Base-by-base conservation (phyloP, 2,888 invertebrate genomes). In the Nephrotoma flavescens region DNA sequence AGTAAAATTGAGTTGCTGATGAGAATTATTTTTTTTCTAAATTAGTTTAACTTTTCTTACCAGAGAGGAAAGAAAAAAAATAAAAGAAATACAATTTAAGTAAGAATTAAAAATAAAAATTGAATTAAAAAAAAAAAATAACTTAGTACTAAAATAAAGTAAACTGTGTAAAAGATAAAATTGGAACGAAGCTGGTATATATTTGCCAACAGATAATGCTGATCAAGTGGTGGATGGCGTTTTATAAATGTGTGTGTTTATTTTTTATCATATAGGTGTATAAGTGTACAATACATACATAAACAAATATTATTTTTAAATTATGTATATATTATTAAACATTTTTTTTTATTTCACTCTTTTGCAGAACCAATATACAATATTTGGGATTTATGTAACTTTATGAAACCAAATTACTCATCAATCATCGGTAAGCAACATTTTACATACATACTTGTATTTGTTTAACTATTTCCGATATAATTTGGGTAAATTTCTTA, bases 101-200 rank as follows among this genome's bases (percentile, higher is more conserved):
- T 83, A 83, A 83, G 41, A 41, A 83, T 41, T 41, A 84, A 84
- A 42, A 84, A 84, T 41, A 84, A 84, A 42, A 84, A 71, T 71
- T 71, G 31, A 71, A 71, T 71, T 71, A 11, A 71, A 84, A 84
- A 84, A 42, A 84, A 84, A 41, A 83, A 52, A 52, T 41, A 83
- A 83, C 31, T 31, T 31, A 31, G 31, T 31, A 31, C n/a, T 52
- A 52, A 52, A 52, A 52, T 15, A 44, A 44, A 52, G 47, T 47
- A 84, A 84, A 41, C 84, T 42, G 41, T 41, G 12, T 41, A 15
- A n/a, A 84, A 84, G 42, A 84, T 84, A 84, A 84, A 84, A 84
- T 84, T 84, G 84, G 31, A 84, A 84, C 84, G 42, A 84, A 84
- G 84, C 84, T 84, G 84, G 84, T 84, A 42, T 84, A 84, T 84